These are phyloP conservation scores for Conops quadrifasciatus DNA, from an alignment of 2,888 invertebrate genomes.

Conservation along the genomic window DNA sequence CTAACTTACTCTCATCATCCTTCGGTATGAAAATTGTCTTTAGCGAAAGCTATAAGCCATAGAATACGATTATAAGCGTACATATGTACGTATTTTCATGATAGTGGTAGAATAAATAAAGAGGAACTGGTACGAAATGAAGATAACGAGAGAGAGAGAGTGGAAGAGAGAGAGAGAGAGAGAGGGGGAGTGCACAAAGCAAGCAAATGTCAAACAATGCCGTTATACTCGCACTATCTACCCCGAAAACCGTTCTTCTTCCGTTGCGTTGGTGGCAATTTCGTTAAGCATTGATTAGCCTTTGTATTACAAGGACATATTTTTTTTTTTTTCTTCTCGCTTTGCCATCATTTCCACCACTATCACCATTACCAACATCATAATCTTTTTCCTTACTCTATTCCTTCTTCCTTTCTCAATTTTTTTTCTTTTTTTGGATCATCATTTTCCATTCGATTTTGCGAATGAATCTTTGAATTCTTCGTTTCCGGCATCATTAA, in stretches of 20 bases:
- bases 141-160: too few species aligned
- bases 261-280: background rate
- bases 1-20: slow-evolving; percentile 4
- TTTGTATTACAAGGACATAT: slow-evolving; percentile 12
- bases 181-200: background rate
- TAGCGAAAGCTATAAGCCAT: background rate
- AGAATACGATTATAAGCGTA: background rate
- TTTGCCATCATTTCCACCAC: too few species aligned
- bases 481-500: slow-evolving; percentile 46
- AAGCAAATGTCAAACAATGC: background rate
- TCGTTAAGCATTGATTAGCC: slow-evolving; percentile 18
- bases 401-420: slow-evolving; percentile 1
- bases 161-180: background rate
- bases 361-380: background rate
- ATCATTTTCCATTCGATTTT: slow-evolving; percentile 11
- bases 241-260: background rate
- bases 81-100: too few species aligned
- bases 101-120: too few species aligned
- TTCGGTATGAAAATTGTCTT: background rate
- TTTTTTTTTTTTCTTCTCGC: background rate
- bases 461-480: slow-evolving; percentile 17
- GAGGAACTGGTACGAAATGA: too few species aligned
- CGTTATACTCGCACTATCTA: background rate
- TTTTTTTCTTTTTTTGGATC: background rate
- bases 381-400: background rate